Evolutionary conservation across 2,888 invertebrate species (phyloP), one percentile per base, ranked within the genome.

Genomic region (Octonoba sinensis): DNA sequence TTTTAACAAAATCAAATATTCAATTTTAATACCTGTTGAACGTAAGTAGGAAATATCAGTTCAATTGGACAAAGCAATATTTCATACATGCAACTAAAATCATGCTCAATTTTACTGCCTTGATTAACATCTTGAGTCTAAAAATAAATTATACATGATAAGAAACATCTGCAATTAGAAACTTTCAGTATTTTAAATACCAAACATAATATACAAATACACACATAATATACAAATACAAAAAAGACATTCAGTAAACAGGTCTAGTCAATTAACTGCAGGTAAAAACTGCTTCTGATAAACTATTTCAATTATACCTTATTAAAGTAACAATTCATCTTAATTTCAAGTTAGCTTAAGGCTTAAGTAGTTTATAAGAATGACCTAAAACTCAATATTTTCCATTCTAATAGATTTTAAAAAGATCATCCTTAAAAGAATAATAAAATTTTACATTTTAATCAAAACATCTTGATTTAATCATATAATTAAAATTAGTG

Each of bases 111-210:
- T 59, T 67, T 67, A 73, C 62, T 69, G 57, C 82, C 82, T 67
- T 82, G 71, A 44, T 82, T 82, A 24, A 82, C 82, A 67, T 82
- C 82, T 76, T 82, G 82, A 11, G 82, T 82, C 82, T 82, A 15
- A 8, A 22, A 18, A 67, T 15, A 62, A 59, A 11, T 16, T 72
- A 56, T 27, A 59, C 0, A 49, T 56, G 36, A 69, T 36, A 11
- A 4, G 8, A 11, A 36, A 6, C 6, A 11, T 36, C 13, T 20
- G 18, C 4, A 8, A 20, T 15, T 54, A 36, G 20, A n/a, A 51
- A 36, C 36, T 4, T 36, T 54, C n/a, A 54, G 54, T 12, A 18
- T 54, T 54, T 20, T 20, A 59, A 49, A 15, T 49, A n/a, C n/a
- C n/a, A n/a, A n/a, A n/a, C n/a, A n/a, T n/a, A n/a, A n/a, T n/a